Percentiles rank a stretch among this genome's conserved stretches.
Conservation (phyloP, 2,888 invertebrate species). For the Hymenopus coronatus region DNA sequence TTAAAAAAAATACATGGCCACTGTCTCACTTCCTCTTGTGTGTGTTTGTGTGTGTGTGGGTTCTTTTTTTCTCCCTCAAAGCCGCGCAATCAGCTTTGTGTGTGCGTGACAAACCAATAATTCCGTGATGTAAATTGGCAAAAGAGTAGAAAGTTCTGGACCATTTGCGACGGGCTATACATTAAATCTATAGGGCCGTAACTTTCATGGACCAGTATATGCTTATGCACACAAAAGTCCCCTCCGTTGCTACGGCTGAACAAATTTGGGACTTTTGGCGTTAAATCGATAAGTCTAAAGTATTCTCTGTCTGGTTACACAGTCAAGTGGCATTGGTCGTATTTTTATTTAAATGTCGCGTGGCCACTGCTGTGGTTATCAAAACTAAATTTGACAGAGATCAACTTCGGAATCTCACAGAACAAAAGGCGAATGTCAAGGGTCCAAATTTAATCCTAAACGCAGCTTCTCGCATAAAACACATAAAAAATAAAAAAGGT, state of each 20-base stretch:
- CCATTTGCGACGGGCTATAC: neutral
- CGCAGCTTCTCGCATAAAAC: too few relatives aligned
- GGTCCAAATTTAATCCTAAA: too few relatives aligned
- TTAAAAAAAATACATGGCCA: neutral
- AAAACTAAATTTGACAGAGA: neutral
- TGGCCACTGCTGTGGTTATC: neutral
- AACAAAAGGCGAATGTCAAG: too few relatives aligned
- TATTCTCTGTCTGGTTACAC: neutral
- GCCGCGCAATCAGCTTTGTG: neutral
- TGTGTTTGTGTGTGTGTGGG: neutral
- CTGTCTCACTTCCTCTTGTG: neutral
- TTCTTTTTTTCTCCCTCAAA: neutral
- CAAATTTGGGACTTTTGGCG: neutral
- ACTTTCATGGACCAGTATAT: neutral
- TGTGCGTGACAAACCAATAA: constrained; percentile 15
- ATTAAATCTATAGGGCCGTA: neutral
- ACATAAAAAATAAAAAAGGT: too few relatives aligned
- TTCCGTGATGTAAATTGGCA: constrained; percentile 14
- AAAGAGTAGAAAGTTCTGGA: constrained; percentile 5
- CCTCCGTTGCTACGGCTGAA: neutral
- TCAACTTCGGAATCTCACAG: neutral
- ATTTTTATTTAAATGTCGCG: neutral
- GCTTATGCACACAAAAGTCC: neutral
- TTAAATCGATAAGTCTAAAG: neutral
- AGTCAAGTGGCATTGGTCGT: neutral